These are phyloP conservation scores for Saguinus midas DNA, from an alignment of 2,113 vertebrate genomes.

Conservation along the genomic window DNA sequence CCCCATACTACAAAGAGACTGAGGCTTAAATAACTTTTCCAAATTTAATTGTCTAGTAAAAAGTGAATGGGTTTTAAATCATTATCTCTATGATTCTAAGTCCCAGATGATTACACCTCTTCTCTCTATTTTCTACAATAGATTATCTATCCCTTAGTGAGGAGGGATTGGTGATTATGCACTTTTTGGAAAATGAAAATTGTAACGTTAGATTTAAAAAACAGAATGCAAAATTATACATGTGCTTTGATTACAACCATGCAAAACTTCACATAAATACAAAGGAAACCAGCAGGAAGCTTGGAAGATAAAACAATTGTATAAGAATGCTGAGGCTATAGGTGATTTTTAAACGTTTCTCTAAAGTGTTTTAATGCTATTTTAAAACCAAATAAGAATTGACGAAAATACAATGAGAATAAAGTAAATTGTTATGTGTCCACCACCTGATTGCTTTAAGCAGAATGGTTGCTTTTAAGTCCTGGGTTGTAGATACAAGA, in stretches of 20 bases:
- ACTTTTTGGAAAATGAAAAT: constrained; percentile 42
- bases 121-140: constrained; percentile 8
- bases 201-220: not conserved
- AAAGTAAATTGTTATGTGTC: constrained; percentile 45
- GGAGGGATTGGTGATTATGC: not conserved
- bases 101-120: not conserved
- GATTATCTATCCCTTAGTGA: not conserved
- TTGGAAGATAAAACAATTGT: not conserved
- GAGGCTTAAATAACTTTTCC: not conserved
- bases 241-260: constrained; percentile 18
- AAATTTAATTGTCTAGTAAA: not conserved
- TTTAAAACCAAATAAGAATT: constrained; percentile 51
- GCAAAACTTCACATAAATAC: not conserved
- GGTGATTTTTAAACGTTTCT: constrained; percentile 20
- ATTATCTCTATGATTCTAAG: not conserved
- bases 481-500: not conserved
- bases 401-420: constrained; percentile 14
- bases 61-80: not conserved
- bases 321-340: not conserved
- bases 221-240: constrained; percentile 34
- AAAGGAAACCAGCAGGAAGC: constrained; percentile 10
- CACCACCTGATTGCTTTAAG: not conserved
- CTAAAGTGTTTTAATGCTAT: constrained; percentile 24
- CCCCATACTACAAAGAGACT: not conserved
- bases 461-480: constrained; percentile 9